Evolutionary conservation across 2,888 invertebrate genomes (phyloP), one percentile per base, ranked within the genome.

Genomic region (Napeogenes inachia): DNA sequence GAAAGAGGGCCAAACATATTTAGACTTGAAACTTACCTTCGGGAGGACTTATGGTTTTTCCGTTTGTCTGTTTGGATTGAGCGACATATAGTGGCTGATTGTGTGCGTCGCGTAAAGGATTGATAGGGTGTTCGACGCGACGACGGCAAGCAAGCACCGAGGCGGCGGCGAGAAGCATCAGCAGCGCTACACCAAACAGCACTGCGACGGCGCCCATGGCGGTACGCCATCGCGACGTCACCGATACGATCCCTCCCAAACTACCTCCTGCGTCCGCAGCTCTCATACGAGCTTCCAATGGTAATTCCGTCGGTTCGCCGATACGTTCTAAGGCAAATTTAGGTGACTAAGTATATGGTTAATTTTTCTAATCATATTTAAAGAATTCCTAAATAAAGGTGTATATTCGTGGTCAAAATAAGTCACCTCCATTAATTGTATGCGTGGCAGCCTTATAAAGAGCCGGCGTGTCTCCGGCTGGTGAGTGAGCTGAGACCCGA

Each of bases 391-490:
- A 38, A 53, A 5, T 55, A 73, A 45, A 32, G 2, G 8, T 47
- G 8, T 47, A 47, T 21, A n/a, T 47, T 53, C 4, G 13, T n/a
- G 13, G 10, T 10, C 13, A 30, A 2, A 50, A 8, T 45, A 45
- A 77, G 75, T 84, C 80, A 88, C 90, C 88, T 73, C 93, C 92
- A 67, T 83, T 81, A 6, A 77, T 70, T 13, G 87, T 86, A 68
- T 84, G 91, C 54, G 93, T 93, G 59, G 92, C 91, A 58, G 91
- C 91, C 61, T 91, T 84, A 80, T 92, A 93, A 42, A 90, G 81
- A 54, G 92, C 91, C 13, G 83, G 79, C 45, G 91, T 88, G 73
- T 91, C 91, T 0, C 92, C 93, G 57, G 92, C 92, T 61, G 91
- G 80, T 62, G 92, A 90, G 68, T 82, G 87, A 55, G 92, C 92